phyloP scores from a whole-genome alignment of 2,113 vertebrate genomes.

The Pollimyrus isidori region DNA sequence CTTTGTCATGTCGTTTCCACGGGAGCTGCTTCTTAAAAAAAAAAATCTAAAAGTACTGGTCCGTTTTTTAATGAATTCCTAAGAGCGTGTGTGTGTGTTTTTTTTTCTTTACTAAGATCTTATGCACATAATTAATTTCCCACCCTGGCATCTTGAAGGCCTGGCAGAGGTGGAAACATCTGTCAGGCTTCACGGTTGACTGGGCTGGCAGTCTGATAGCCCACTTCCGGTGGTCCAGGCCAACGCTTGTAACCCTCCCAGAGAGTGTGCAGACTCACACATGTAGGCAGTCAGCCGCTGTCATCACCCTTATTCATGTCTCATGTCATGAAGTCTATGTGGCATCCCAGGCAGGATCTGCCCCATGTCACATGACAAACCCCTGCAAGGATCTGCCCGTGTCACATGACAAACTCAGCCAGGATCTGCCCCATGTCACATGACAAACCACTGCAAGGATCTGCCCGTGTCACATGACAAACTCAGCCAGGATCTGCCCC shows the following conservation, averaged over 20 bases:
- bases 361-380: not conserved
- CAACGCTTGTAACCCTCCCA: not conserved
- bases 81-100: not conserved
- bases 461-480: no score
- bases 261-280: not conserved
- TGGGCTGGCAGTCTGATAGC: not conserved
- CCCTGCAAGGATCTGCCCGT: no score
- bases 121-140: slow-evolving; percentile 9
- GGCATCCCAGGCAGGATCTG: not conserved
- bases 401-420: no score
- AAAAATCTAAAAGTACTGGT: not conserved
- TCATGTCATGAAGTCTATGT: not conserved
- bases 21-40: slow-evolving; percentile 2
- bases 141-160: not conserved
- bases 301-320: not conserved
- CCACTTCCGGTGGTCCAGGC: not conserved
- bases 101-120: not conserved
- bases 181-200: not conserved
- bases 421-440: no score
- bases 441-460: no score
- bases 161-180: not conserved
- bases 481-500: no score
- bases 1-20: not conserved
- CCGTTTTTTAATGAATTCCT: not conserved
- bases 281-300: not conserved